Base-by-base conservation (phyloP, 2,797 vertebrate genomes). In the Acrocephalus scirpaceus region DNA sequence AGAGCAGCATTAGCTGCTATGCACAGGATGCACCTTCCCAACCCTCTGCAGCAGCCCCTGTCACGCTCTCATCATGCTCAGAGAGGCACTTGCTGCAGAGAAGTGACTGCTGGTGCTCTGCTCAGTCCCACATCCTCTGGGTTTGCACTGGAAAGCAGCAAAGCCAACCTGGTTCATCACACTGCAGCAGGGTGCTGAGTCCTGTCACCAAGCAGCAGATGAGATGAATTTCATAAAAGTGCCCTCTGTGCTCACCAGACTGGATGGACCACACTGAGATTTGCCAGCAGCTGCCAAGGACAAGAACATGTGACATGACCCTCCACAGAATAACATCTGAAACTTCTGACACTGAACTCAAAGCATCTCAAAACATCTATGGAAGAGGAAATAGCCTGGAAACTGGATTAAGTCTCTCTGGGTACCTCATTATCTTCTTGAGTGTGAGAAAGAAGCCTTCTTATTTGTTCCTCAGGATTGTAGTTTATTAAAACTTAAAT, bases 401-500 rank as follows among this genome's bases (percentile, higher is more conserved):
- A 89, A 87, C 13, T 34, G 36, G 48, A 65, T 50, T 45, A 93
- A 93, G 57, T 36, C 26, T 92, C 44, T 81, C 58, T 72, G 54
- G 67, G 36, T 81, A 87, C 27, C 27, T 74, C 75, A 72, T 79
- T 38, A 42, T 60, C 56, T 67, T 56, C 64, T n/a, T n/a, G 20
- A 86, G 29, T 61, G 42, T 56, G 40, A 53, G 70, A 87, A 53
- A 65, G 34, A 81, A 91, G 22, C 16, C 36, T 74, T 66, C 44
- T 79, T 79, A 62, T 79, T 57, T 79, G 29, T 40, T 47, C 29
- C 34, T 82, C 56, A 66, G 44, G 80, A 87, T 32, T 78, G 74
- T 38, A 50, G 38, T 62, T 90, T 67, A 74, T 90, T 88, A 84
- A 92, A 87, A 86, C 22, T 82, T 48, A 79, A 81, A 88, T 73